Evolutionary conservation across 2,888 invertebrate genomes (phyloP).

Genomic region (Hydropsyche betteni): DNA sequence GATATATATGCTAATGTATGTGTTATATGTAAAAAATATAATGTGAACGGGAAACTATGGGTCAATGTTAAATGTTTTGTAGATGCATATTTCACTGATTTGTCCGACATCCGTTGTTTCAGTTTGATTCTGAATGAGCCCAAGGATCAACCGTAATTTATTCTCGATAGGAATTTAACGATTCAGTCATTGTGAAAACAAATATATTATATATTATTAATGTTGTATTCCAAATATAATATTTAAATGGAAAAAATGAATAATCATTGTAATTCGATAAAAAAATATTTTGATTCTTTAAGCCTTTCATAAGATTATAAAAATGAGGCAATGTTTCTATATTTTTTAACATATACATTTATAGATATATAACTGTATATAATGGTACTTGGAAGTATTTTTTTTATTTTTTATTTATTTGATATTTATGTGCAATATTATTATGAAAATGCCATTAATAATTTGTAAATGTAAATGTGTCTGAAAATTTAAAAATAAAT

Average conservation of each 20-base stretch:
- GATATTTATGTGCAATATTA: constrained; percentile 20
- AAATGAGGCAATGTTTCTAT: constrained; percentile 8
- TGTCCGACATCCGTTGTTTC: no score
- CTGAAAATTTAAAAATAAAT: constrained; percentile 4
- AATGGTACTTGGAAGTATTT: constrained; percentile 9
- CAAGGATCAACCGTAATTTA: constrained; percentile 6
- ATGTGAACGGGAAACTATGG: constrained; percentile 13
- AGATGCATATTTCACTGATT: background rate
- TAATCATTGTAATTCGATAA: background rate
- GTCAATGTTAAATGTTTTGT: constrained; percentile 17
- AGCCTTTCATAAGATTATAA: constrained; percentile 19
- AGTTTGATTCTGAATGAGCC: constrained; percentile 21
- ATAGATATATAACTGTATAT: constrained; percentile 30
- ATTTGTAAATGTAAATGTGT: constrained; percentile 32
- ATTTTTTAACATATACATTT: constrained; percentile 9
- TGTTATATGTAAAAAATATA: background rate
- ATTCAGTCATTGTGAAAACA: background rate
- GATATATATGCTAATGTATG: constrained; percentile 1
- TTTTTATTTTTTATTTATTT: constrained; percentile 13
- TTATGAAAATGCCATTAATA: constrained; percentile 27
- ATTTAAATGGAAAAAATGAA: background rate
- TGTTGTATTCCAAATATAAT: constrained; percentile 8
- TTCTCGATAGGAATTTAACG: background rate
- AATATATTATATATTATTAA: constrained; percentile 11
- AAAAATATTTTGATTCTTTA: constrained; percentile 17